Conservation (phyloP, 2,797 vertebrate species). For the Hoplostethus atlanticus region DNA sequence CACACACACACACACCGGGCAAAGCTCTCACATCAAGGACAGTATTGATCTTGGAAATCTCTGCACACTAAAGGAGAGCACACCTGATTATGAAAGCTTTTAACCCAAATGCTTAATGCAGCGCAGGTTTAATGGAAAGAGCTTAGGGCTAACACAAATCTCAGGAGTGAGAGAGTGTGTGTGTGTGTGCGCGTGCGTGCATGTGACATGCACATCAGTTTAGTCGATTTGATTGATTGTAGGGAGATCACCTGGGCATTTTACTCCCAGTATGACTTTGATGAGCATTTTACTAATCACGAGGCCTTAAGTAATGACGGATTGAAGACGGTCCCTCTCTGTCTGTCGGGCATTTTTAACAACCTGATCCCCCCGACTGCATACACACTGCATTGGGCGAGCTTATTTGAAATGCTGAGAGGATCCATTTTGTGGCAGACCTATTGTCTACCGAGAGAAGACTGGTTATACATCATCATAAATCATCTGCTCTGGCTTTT, state of each 20-base stretch:
- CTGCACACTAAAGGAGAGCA: conserved; percentile 59
- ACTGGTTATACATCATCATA: conserved; percentile 53
- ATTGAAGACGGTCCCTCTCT: conserved; percentile 45
- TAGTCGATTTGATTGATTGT: conserved; percentile 72
- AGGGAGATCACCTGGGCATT: conserved; percentile 66
- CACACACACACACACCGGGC: conserved; percentile 31
- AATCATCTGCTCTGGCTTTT: conserved; percentile 53
- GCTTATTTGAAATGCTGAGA: conserved; percentile 52
- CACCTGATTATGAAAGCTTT: conserved; percentile 83
- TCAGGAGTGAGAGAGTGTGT: conserved; percentile 23
- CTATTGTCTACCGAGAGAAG: conserved; percentile 42
- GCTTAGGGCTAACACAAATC: conserved; percentile 66
- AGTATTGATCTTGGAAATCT: conserved; percentile 72
- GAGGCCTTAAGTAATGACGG: conserved; percentile 56
- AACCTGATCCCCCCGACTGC: conserved; percentile 45
- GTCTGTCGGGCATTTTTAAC: conserved; percentile 33
- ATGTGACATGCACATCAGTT: conserved; percentile 2
- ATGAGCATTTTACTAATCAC: conserved; percentile 69
- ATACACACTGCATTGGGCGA: neutral
- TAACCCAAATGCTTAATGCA: conserved; percentile 81
- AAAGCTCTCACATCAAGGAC: conserved; percentile 56
- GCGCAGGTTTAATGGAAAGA: conserved; percentile 71
- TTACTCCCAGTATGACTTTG: conserved; percentile 50
- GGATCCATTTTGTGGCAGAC: conserved; percentile 53
- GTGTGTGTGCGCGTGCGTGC: neutral